A percentile compares a stretch with the other conserved stretches of the same genome.
phyloP scores from a whole-genome alignment of 2,888 invertebrate species.

The Octonoba sinensis region DNA sequence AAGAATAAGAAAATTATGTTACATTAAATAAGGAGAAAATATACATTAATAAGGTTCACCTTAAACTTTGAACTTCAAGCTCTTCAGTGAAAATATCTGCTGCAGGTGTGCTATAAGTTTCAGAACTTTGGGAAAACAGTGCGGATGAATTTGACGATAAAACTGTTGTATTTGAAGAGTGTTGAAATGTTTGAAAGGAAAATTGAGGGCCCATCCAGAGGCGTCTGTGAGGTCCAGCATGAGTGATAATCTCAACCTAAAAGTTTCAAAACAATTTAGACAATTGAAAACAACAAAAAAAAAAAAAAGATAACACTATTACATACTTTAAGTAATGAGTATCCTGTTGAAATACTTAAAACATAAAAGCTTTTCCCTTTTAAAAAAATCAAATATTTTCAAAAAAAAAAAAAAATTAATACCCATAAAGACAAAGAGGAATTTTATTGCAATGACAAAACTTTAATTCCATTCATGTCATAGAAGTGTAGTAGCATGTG shows the following conservation, averaged over 20 bases:
- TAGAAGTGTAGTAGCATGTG: no score
- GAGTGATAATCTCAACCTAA: conserved; percentile 95
- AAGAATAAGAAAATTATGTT: no score
- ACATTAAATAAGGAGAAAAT: no score
- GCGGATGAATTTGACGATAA: conserved; percentile 71
- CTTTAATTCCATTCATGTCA: no score
- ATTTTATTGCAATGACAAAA: no score
- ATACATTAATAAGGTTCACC: no score
- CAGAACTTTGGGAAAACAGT: conserved; percentile 71
- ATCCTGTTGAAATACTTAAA: background rate
- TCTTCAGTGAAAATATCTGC: conserved; percentile 71
- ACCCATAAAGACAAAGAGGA: no score
- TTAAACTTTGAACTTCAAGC: conserved; percentile 71
- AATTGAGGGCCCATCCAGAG: conserved; percentile 99
- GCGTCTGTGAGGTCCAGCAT: conserved; percentile 92
- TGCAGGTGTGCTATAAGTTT: conserved; percentile 67
- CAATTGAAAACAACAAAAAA: background rate
- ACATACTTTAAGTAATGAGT: background rate
- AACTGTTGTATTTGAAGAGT: conserved; percentile 71
- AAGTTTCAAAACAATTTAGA: background rate
- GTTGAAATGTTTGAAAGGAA: conserved; percentile 89
- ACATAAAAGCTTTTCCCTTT: no score
- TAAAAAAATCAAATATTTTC: no score
- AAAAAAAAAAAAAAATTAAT: no score
- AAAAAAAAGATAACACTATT: background rate